Percentiles rank a stretch among this genome's conserved stretches.
Evolutionary conservation across 2,888 invertebrate species (phyloP).

Genomic region (Venustoraphidia nigricollis): DNA sequence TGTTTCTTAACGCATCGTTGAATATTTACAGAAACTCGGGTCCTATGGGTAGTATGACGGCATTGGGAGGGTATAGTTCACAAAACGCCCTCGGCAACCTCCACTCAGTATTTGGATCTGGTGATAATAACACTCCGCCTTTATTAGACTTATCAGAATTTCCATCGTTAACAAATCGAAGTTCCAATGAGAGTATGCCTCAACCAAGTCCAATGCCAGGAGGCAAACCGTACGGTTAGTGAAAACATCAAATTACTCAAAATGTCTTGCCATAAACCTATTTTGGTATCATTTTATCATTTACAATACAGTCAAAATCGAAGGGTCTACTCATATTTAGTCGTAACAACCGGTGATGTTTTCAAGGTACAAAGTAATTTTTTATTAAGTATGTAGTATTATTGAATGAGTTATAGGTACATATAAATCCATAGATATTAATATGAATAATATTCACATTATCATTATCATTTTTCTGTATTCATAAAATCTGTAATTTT

Average conservation of each 20-base stretch:
- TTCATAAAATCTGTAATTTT: no score
- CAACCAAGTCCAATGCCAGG: conserved; percentile 75
- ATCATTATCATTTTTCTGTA: no score
- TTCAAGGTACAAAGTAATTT: no score
- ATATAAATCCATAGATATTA: no score
- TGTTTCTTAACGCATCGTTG: neutral
- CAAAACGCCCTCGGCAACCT: conserved; percentile 28
- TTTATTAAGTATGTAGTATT: no score
- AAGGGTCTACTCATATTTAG: no score
- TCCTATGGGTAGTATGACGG: conserved; percentile 45
- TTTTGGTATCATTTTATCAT: no score
- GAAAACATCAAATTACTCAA: conserved; percentile 4
- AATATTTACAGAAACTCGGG: conserved; percentile 33
- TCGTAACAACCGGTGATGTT: no score
- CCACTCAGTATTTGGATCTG: conserved; percentile 71
- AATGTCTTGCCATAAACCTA: no score
- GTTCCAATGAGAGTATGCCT: conserved; percentile 58
- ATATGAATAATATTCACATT: no score
- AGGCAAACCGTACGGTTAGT: conserved; percentile 80
- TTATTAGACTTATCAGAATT: conserved; percentile 84
- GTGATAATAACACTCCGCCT: conserved; percentile 67
- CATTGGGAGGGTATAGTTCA: conserved; percentile 38
- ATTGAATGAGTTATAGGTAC: no score
- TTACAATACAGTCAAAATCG: no score
- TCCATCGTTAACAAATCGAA: conserved; percentile 79